Conservation (phyloP, 2,888 invertebrate species). For the Protophormia terraenovae region DNA sequence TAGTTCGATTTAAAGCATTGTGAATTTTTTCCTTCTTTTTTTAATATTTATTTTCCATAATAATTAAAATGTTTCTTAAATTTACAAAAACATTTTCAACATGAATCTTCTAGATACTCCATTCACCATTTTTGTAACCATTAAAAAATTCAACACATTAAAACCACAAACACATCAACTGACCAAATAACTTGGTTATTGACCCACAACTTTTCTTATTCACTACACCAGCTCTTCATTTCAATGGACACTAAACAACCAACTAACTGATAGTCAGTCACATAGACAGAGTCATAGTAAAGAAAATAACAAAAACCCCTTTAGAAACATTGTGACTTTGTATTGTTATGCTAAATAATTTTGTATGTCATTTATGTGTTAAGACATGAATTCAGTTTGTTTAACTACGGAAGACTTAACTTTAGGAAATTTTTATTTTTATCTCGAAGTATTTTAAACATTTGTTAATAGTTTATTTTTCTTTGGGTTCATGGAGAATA, state of each 20-base stretch:
- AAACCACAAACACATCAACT: background rate
- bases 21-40: too few species aligned
- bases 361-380: constrained; percentile 9
- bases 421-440: background rate
- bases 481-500: background rate
- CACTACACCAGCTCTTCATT: background rate
- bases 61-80: too few species aligned
- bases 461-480: background rate
- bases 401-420: background rate
- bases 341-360: constrained; percentile 33
- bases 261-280: background rate
- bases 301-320: background rate
- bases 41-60: background rate
- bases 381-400: background rate
- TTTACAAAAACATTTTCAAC: too few species aligned
- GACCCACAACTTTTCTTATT: constrained; percentile 34
- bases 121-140: background rate
- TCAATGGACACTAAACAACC: background rate
- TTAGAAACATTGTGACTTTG: background rate
- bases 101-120: background rate
- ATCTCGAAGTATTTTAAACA: background rate
- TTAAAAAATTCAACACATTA: constrained; percentile 15
- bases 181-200: constrained; percentile 52
- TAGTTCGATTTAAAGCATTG: too few species aligned
- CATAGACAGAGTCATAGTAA: background rate